Conservation (phyloP, 2,797 vertebrate genomes). For the Labroides dimidiatus region DNA sequence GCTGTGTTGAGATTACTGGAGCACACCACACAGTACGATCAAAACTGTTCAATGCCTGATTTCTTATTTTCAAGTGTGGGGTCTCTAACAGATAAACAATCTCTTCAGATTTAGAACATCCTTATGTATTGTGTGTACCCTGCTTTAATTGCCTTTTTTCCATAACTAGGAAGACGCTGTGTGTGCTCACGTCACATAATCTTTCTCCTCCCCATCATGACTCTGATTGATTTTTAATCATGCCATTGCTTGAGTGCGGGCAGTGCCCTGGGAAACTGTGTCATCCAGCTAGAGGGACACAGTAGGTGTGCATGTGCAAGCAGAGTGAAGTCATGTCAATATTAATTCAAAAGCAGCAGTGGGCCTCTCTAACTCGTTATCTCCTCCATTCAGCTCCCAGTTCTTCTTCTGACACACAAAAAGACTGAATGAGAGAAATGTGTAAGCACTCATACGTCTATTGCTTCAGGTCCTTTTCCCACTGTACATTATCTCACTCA, state of each 20-base stretch:
- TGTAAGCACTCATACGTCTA: constrained; percentile 1
- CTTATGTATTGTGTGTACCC: no score
- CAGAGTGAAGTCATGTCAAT: constrained; percentile 44
- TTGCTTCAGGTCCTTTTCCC: constrained; percentile 14
- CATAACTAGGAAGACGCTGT: constrained; percentile 60
- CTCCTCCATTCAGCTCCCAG: constrained; percentile 30
- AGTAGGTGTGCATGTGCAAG: constrained; percentile 46
- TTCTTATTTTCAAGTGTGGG: no score
- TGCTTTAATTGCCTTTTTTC: constrained; percentile 76
- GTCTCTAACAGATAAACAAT: no score
- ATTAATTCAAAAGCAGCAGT: constrained; percentile 47
- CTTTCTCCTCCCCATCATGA: constrained; percentile 42
- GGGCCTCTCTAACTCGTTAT: constrained; percentile 26
- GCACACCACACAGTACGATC: no score
- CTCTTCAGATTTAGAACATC: no score
- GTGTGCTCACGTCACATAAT: constrained; percentile 52
- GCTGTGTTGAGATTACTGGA: no score
- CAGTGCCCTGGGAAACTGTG: constrained; percentile 48
- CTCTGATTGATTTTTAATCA: constrained; percentile 76
- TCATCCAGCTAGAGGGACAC: constrained; percentile 37
- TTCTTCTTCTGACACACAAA: constrained; percentile 34
- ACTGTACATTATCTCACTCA: not conserved
- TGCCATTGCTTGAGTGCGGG: constrained; percentile 39
- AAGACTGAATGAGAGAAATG: constrained; percentile 1
- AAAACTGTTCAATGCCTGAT: no score